Evolutionary conservation across 2,888 invertebrate species (phyloP).

Genomic region (Bombyx huttoni): DNA sequence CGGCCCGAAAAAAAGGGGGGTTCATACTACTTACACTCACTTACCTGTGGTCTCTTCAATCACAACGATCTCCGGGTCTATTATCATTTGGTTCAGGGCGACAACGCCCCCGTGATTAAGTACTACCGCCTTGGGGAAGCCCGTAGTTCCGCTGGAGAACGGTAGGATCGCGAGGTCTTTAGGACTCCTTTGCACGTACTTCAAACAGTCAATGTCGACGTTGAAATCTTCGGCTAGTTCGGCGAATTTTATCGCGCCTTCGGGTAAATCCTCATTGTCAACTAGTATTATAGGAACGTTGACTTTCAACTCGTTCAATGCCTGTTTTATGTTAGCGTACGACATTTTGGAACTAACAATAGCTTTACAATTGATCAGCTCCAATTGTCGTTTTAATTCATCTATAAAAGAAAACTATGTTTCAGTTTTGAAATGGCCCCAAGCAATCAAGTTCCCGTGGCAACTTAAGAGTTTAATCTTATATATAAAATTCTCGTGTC

Average conservation of each 20-base stretch:
- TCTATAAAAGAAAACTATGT: constrained; percentile 57
- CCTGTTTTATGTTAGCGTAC: constrained; percentile 57
- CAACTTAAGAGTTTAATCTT: no score
- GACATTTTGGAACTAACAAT: constrained; percentile 74
- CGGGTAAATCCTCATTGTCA: constrained; percentile 57
- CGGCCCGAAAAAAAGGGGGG: no score
- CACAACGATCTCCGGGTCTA: constrained; percentile 39
- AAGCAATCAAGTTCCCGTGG: no score
- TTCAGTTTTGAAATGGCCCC: background rate
- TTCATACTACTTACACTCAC: no score
- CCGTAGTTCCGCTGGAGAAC: constrained; percentile 91
- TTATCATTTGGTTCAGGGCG: constrained; percentile 54
- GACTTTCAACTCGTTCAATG: constrained; percentile 50
- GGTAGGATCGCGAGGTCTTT: constrained; percentile 80
- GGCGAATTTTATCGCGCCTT: constrained; percentile 74
- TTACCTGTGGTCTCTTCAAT: constrained; percentile 53
- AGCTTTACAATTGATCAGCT: constrained; percentile 74
- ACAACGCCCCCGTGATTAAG: constrained; percentile 74
- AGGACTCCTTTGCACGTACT: constrained; percentile 42
- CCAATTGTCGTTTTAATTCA: constrained; percentile 78
- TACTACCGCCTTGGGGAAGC: constrained; percentile 82
- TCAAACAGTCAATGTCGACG: constrained; percentile 64
- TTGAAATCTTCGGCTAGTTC: constrained; percentile 72
- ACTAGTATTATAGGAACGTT: constrained; percentile 67
- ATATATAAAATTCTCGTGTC: no score